Conservation (phyloP, 1,140 invertebrate species). For the Gryon sp. region DNA sequence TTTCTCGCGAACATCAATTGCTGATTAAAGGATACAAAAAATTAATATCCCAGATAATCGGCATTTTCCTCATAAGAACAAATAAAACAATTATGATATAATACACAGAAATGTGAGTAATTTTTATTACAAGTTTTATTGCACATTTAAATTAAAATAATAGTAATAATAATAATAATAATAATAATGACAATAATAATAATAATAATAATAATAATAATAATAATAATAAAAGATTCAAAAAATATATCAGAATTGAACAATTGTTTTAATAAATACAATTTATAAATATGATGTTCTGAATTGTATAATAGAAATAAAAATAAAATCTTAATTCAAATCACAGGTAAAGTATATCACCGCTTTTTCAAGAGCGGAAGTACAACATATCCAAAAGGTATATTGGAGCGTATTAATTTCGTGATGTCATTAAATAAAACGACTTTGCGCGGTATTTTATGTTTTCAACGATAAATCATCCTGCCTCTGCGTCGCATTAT, state of each 20-base stretch:
- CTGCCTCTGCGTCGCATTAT: constrained; percentile 14
- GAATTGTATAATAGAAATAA: no score
- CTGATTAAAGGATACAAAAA: constrained; percentile 19
- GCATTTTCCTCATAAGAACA: neutral
- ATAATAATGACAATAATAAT: no score
- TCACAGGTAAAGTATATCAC: constrained; percentile 6
- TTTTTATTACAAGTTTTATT: no score
- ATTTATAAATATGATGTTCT: no score
- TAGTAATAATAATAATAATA: no score
- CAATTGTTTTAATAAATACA: no score
- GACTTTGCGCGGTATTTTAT: constrained; percentile 9
- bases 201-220: no score
- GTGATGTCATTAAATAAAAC: constrained; percentile 31
- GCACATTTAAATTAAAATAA: no score
- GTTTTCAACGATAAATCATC: constrained; percentile 19
- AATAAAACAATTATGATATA: neutral
- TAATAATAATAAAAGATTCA: no score
- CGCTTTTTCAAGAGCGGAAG: constrained; percentile 16
- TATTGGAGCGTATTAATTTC: constrained; percentile 25
- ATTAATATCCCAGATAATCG: neutral
- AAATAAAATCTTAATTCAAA: no score
- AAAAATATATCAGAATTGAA: no score
- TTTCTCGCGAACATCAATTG: constrained; percentile 36
- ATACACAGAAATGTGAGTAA: no score
- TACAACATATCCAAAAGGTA: constrained; percentile 4